These are phyloP conservation scores for Phocides pigmalion DNA, from an alignment of 1,140 invertebrate genomes.

Conservation along the genomic window DNA sequence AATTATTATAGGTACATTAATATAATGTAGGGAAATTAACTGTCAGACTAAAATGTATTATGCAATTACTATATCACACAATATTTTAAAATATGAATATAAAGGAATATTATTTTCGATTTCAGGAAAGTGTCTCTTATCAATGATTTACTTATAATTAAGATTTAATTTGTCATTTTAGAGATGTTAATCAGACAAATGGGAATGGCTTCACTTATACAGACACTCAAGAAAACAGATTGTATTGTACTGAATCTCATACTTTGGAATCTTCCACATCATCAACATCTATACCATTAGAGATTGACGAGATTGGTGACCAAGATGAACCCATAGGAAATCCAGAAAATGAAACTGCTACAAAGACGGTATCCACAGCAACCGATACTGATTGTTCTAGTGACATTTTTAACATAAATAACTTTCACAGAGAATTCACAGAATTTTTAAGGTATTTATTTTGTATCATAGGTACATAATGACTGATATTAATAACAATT, in stretches of 20 bases:
- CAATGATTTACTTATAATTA: no score
- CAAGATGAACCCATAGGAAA: constrained; percentile 28
- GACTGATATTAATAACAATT: no score
- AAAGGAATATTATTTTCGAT: no score
- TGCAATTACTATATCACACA: no score
- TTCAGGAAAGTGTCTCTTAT: no score
- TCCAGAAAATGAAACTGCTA: constrained; percentile 30
- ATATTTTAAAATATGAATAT: no score
- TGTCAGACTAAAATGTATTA: no score
- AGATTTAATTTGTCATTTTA: constrained; percentile 29
- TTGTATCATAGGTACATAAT: no score
- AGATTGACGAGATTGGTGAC: constrained; percentile 44
- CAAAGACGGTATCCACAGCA: constrained; percentile 49
- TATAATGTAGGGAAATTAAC: no score
- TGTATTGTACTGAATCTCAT: constrained; percentile 29
- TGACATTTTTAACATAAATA: constrained; percentile 41
- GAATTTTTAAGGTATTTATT: constrained; percentile 56
- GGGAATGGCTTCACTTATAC: constrained; percentile 5
- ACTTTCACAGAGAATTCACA: constrained; percentile 53
- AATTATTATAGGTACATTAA: no score
- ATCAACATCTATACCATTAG: constrained; percentile 46
- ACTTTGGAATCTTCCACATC: constrained; percentile 51
- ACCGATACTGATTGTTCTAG: constrained; percentile 49
- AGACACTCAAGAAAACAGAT: constrained; percentile 41
- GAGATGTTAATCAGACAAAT: constrained; percentile 52